Percentiles rank a stretch among this genome's conserved stretches.
phyloP scores from a whole-genome alignment of 2,888 invertebrate genomes.

The Mesorhabditis spiculigera region DNA sequence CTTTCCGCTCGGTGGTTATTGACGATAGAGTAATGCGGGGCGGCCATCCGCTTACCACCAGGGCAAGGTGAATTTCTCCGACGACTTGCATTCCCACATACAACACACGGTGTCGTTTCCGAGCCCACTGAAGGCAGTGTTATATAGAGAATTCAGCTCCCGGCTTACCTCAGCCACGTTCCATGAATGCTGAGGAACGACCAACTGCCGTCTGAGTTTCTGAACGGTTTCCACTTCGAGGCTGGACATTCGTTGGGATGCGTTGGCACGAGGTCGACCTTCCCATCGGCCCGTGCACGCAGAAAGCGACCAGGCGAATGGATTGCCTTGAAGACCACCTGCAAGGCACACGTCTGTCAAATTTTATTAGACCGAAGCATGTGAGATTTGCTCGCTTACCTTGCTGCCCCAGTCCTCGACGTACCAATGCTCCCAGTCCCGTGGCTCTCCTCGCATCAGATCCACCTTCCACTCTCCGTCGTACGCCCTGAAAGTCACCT shows the following conservation, averaged over 20 bases:
- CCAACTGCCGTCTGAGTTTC: conserved; percentile 21
- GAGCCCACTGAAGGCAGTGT: too few species aligned
- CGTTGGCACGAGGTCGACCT: too few species aligned
- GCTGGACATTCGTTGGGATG: too few species aligned
- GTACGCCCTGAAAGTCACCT: not conserved
- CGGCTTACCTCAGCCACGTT: conserved; percentile 15
- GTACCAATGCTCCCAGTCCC: conserved; percentile 19
- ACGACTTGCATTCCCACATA: too few species aligned
- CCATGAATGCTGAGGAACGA: conserved; percentile 17
- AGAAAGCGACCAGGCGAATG: conserved; percentile 16
- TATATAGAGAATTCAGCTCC: not conserved
- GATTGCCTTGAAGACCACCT: conserved; percentile 17
- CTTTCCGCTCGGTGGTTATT: too few species aligned
- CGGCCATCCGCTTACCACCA: too few species aligned
- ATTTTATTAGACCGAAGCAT: too few species aligned
- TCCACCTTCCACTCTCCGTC: conserved; percentile 10
- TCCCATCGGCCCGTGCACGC: not conserved
- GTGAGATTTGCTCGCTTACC: not conserved
- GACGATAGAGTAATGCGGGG: too few species aligned
- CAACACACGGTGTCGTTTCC: too few species aligned
- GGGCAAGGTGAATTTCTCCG: too few species aligned
- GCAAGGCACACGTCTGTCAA: too few species aligned
- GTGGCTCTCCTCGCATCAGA: conserved; percentile 8
- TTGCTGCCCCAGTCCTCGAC: conserved; percentile 18
- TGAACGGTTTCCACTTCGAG: conserved; percentile 18